These are phyloP conservation scores for Noctuana brunneofusca DNA, from an alignment of 2,888 invertebrate species.

Conservation along the genomic window DNA sequence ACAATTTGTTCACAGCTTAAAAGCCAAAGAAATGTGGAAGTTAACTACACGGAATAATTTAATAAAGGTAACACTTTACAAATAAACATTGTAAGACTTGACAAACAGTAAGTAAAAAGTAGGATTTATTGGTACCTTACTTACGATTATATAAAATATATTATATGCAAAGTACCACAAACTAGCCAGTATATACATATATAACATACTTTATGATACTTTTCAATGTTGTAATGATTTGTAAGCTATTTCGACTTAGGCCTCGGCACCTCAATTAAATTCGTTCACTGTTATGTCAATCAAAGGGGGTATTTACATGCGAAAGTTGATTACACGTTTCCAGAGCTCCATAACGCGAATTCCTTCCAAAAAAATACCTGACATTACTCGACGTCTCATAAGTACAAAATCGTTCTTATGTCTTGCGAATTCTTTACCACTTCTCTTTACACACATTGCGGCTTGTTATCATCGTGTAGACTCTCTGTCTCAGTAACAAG, in stretches of 20 bases:
- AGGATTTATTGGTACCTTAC: no score
- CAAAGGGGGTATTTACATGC: constrained; percentile 11
- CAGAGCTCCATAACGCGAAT: constrained; percentile 29
- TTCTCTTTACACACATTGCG: background rate
- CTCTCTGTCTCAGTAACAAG: background rate
- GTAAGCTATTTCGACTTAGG: background rate
- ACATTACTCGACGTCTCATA: constrained; percentile 20
- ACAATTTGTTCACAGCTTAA: no score
- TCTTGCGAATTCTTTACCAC: constrained; percentile 32
- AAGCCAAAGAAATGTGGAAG: no score
- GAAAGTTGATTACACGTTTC: constrained; percentile 8
- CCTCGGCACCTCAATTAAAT: background rate
- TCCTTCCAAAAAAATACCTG: constrained; percentile 20
- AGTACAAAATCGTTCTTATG: constrained; percentile 32
- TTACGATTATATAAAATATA: no score
- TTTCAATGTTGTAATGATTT: background rate
- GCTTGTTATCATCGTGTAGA: background rate
- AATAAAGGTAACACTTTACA: no score
- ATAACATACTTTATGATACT: no score
- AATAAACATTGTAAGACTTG: no score
- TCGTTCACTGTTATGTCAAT: constrained; percentile 1
- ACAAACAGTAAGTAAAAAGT: no score
- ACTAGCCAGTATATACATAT: background rate
- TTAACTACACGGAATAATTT: no score
- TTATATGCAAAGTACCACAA: no score